These are phyloP conservation scores for Brienomyrus brachyistius DNA, from an alignment of 2,113 vertebrate genomes.

Conservation along the genomic window DNA sequence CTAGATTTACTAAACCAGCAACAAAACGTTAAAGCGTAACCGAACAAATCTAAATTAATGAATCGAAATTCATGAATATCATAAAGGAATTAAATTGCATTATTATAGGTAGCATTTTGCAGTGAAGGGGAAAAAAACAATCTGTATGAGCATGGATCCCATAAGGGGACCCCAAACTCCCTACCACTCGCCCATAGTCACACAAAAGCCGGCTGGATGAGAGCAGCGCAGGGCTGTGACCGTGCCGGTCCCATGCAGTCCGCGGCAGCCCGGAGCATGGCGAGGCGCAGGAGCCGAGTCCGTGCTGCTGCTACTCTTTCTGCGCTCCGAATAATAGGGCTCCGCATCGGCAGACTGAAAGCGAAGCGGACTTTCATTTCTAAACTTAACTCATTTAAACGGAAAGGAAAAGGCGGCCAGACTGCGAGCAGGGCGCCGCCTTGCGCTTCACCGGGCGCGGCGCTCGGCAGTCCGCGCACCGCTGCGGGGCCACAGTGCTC, in stretches of 20 bases:
- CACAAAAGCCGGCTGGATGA: neutral
- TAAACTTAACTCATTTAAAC: constrained; percentile 44
- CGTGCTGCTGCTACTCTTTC: neutral
- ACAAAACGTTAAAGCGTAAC: neutral
- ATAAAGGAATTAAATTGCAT: neutral
- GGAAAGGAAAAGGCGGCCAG: neutral
- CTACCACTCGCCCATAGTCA: neutral
- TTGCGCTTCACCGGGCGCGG: neutral
- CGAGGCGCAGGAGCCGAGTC: neutral
- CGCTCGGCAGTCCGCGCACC: neutral
- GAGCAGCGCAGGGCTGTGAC: neutral
- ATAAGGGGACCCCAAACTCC: neutral
- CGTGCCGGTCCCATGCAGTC: neutral
- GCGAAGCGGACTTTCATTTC: constrained; percentile 8
- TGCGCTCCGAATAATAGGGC: neutral
- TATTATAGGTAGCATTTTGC: neutral
- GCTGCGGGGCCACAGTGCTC: neutral
- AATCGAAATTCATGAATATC: neutral
- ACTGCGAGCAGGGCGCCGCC: neutral
- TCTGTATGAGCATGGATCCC: neutral
- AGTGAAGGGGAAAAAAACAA: neutral
- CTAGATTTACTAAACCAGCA: neutral
- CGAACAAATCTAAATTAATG: neutral
- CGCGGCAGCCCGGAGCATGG: neutral
- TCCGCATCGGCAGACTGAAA: no score